phyloP scores from a whole-genome alignment of 2,888 invertebrate species.

The Brachyopa scutellaris region DNA sequence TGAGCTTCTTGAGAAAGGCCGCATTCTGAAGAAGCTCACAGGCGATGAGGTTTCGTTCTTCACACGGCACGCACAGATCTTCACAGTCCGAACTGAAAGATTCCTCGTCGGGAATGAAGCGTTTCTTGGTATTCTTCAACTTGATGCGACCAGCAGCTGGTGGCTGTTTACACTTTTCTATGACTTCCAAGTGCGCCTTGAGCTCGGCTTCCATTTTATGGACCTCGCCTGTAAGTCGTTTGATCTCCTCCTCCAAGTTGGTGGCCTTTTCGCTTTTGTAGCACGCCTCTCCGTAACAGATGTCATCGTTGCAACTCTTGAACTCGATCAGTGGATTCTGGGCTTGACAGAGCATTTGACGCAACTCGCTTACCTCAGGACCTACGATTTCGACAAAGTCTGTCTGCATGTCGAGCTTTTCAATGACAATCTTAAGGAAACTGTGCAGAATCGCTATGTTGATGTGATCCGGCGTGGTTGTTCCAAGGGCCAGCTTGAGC shows the following conservation, averaged over 20 bases:
- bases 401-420: constrained; percentile 77
- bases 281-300: not conserved
- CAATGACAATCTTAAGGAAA: constrained; percentile 77
- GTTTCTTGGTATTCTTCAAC: not conserved
- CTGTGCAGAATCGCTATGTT: constrained; percentile 78
- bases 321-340: constrained; percentile 3
- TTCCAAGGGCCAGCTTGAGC: constrained; percentile 78
- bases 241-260: constrained; percentile 72
- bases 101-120: constrained; percentile 30
- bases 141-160: not conserved
- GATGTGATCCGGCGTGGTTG: constrained; percentile 74
- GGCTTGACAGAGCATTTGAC: constrained; percentile 73
- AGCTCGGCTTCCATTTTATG: constrained; percentile 74
- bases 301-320: not conserved
- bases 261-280: not conserved
- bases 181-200: constrained; percentile 64
- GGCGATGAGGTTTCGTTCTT: constrained; percentile 77
- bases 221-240: constrained; percentile 73
- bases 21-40: constrained; percentile 77
- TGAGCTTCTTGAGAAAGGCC: constrained; percentile 78
- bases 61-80: constrained; percentile 77
- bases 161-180: constrained; percentile 8
- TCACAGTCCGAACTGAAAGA: constrained; percentile 75
- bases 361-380: constrained; percentile 76
- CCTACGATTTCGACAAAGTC: constrained; percentile 77